Conservation (phyloP, 2,888 invertebrate genomes). For the Volucella zonaria region DNA sequence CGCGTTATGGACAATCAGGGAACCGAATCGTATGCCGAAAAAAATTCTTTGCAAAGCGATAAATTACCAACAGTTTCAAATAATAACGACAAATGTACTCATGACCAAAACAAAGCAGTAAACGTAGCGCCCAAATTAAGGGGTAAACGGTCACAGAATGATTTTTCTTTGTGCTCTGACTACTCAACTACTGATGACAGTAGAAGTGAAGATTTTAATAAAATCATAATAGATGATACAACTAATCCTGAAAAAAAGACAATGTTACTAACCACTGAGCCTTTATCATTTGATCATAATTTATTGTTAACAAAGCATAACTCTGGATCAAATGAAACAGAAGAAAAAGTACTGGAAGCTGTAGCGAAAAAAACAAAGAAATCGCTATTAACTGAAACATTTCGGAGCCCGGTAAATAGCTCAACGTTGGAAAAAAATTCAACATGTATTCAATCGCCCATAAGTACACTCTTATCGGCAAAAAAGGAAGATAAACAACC, state of each 20-base stretch:
- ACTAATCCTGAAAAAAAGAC: constrained; percentile 38
- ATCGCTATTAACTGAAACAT: constrained; percentile 78
- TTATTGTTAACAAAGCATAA: constrained; percentile 29
- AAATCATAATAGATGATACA: constrained; percentile 34
- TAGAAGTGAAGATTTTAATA: constrained; percentile 64
- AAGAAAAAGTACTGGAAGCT: constrained; percentile 80
- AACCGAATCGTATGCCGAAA: constrained; percentile 27
- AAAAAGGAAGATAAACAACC: constrained; percentile 45
- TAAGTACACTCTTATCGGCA: background rate
- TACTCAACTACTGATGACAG: constrained; percentile 61
- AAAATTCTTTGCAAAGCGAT: constrained; percentile 55
- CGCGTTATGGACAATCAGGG: constrained; percentile 29
- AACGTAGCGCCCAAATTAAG: constrained; percentile 80
- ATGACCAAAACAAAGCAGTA: constrained; percentile 76
- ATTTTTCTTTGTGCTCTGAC: constrained; percentile 56
- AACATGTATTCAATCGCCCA: background rate
- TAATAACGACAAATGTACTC: constrained; percentile 19
- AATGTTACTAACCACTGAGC: constrained; percentile 29
- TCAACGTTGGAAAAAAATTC: constrained; percentile 19
- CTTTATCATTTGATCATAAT: constrained; percentile 15
- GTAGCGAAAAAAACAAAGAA: constrained; percentile 82
- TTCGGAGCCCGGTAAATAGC: constrained; percentile 48
- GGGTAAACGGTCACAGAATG: constrained; percentile 76
- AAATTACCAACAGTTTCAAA: background rate
- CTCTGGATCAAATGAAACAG: constrained; percentile 74